Evolutionary conservation across 2,113 vertebrate species (phyloP).

Genomic region (Cynocephalus volans): DNA sequence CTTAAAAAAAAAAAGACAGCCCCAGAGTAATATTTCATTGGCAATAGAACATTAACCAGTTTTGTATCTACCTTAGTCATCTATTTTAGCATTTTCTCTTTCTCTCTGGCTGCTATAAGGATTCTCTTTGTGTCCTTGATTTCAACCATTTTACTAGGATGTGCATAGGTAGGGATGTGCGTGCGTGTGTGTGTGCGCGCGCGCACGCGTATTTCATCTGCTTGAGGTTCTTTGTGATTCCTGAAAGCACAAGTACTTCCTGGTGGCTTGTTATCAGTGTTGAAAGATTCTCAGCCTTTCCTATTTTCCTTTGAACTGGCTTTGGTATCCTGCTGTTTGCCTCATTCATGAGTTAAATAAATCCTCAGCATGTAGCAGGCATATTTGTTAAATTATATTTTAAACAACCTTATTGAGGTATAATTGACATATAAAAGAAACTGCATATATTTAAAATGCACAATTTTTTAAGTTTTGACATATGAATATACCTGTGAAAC

Average conservation of each 20-base stretch:
- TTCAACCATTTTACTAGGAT: neutral
- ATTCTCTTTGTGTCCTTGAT: neutral
- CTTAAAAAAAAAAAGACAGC: neutral
- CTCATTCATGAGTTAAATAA: neutral
- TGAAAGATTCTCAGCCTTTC: neutral
- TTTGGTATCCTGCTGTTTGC: neutral
- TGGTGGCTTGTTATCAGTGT: neutral
- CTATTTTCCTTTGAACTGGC: neutral
- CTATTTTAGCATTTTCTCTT: neutral
- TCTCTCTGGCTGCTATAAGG: neutral
- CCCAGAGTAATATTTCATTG: neutral
- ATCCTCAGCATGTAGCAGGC: neutral
- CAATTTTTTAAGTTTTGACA: neutral
- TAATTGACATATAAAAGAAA: neutral
- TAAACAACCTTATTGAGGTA: neutral
- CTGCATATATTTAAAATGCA: neutral
- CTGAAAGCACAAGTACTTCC: neutral
- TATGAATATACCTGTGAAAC: neutral
- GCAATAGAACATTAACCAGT: neutral
- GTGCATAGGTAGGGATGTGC: neutral
- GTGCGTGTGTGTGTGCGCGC: neutral
- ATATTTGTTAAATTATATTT: neutral
- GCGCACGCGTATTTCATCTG: neutral
- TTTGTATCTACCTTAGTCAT: neutral
- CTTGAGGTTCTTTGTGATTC: neutral